Evolutionary conservation across 2,797 vertebrate species (phyloP).

Genomic region (Threskiornis aethiopicus): DNA sequence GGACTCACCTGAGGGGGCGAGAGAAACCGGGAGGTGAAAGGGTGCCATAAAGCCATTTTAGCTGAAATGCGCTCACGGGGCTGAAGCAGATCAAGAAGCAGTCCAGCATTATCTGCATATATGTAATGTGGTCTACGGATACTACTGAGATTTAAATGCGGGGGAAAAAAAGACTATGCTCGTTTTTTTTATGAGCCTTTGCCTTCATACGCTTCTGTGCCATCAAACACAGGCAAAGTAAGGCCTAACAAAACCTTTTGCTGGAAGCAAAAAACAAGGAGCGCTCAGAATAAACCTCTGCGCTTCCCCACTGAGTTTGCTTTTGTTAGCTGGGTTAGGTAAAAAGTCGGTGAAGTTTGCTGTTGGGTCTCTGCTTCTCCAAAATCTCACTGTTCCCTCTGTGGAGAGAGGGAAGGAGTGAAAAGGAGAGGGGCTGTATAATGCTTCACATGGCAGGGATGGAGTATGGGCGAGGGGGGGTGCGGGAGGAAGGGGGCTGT

Average conservation of each 20-base stretch:
- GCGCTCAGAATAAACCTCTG: background rate
- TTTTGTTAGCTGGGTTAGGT: background rate
- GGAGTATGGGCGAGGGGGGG: too few species aligned
- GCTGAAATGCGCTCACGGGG: accelerated
- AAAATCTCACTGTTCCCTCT: background rate
- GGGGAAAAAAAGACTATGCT: background rate
- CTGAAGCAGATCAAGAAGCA: background rate
- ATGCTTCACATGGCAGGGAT: background rate
- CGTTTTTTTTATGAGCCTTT: background rate
- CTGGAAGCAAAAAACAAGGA: background rate
- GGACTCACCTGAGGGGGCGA: too few species aligned
- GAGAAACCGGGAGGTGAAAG: accelerated
- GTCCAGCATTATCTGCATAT: background rate
- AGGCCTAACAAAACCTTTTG: background rate
- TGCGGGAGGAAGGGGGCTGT: background rate
- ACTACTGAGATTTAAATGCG: background rate
- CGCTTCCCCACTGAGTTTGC: accelerated
- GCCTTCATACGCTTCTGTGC: accelerated
- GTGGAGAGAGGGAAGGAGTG: background rate
- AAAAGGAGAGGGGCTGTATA: background rate
- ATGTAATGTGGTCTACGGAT: background rate
- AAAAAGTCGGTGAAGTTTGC: background rate
- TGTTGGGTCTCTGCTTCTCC: background rate
- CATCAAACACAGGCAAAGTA: background rate
- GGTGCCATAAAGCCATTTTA: background rate